Evolutionary conservation across 2,888 invertebrate species (phyloP).

Genomic region (Platycnemis pennipes): DNA sequence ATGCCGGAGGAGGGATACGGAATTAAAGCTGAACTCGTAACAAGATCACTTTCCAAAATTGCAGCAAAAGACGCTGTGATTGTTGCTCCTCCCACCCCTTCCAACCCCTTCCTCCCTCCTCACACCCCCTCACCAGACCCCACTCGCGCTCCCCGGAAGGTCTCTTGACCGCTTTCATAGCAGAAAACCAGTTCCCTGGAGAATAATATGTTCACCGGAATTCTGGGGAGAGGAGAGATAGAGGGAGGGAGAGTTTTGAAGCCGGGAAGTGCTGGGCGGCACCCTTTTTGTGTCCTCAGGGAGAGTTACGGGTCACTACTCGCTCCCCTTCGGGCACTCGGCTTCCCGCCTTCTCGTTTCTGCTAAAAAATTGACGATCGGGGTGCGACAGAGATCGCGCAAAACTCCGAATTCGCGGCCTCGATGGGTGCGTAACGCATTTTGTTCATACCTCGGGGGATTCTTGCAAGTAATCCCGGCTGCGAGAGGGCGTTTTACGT

Average conservation of each 20-base stretch:
- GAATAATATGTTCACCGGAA: background rate
- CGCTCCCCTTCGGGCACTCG: background rate
- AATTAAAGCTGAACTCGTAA: background rate
- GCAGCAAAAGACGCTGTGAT: background rate
- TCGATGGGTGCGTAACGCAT: background rate
- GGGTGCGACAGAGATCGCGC: background rate
- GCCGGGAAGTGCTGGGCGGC: background rate
- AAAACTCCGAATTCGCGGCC: too few species aligned
- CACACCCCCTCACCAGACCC: background rate
- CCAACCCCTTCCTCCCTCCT: background rate
- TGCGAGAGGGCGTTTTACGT: background rate
- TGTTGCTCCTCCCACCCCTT: background rate
- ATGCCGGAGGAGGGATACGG: background rate
- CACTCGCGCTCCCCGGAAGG: background rate
- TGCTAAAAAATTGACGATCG: background rate
- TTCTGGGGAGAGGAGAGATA: background rate
- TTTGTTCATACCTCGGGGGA: background rate
- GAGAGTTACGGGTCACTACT: background rate
- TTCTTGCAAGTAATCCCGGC: background rate
- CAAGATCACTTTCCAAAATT: conserved; percentile 6
- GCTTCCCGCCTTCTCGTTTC: background rate
- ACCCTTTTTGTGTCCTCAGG: background rate
- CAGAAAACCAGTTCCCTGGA: conserved; percentile 16
- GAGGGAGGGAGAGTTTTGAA: background rate
- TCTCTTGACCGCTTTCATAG: background rate